Evolutionary conservation across 2,888 invertebrate genomes (phyloP).

Genomic region (Apamea epomidion): DNA sequence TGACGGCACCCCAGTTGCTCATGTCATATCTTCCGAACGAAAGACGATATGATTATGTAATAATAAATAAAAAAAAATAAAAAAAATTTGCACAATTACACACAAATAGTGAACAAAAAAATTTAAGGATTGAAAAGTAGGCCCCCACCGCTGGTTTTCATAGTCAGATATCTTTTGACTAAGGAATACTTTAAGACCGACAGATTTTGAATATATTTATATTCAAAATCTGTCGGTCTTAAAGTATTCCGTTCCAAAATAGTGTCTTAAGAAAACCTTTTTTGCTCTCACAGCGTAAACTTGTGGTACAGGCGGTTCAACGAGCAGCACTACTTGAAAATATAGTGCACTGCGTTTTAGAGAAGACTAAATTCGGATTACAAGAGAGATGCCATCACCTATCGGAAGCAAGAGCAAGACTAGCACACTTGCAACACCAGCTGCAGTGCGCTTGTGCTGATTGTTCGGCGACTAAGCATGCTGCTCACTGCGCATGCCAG

Average conservation of each 20-base stretch:
- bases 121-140: no score
- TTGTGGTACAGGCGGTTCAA: slow-evolving; percentile 85
- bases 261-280: slow-evolving; percentile 5
- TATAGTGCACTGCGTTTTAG: slow-evolving; percentile 90
- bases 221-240: no score
- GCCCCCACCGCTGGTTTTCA: no score
- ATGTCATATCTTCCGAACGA: no score
- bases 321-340: slow-evolving; percentile 91
- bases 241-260: background rate
- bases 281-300: slow-evolving; percentile 78
- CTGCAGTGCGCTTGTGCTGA: slow-evolving; percentile 91
- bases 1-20: no score
- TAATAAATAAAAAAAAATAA: no score
- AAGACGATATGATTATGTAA: no score
- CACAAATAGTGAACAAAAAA: no score
- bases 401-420: slow-evolving; percentile 92
- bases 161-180: no score
- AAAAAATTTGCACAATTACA: no score
- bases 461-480: slow-evolving; percentile 92
- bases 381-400: slow-evolving; percentile 92
- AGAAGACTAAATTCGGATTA: slow-evolving; percentile 90
- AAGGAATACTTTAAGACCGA: no score
- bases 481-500: slow-evolving; percentile 92
- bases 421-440: slow-evolving; percentile 92
- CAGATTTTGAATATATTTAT: no score